Percentiles rank a stretch among this genome's conserved stretches.
These are phyloP conservation scores for Torymus texanus DNA, from an alignment of 2,888 invertebrate genomes.

Conservation along the genomic window DNA sequence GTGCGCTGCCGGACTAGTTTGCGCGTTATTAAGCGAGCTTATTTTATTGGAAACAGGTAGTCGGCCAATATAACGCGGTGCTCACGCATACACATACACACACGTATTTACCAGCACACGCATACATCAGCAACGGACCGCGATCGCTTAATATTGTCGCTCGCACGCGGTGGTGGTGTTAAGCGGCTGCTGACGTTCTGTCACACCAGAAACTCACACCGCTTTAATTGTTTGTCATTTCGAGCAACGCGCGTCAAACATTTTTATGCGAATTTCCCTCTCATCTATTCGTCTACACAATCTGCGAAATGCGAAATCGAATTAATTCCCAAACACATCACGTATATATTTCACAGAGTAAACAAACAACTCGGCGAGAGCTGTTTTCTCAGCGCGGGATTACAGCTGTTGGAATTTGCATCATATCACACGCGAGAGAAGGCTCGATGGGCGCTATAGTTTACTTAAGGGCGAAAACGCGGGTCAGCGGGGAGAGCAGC, in stretches of 20 bases:
- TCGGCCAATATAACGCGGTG: conserved; percentile 53
- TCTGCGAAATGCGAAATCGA: no score
- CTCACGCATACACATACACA: conserved; percentile 31
- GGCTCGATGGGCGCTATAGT: conserved; percentile 23
- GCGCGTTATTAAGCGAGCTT: conserved; percentile 63
- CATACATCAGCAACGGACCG: background rate
- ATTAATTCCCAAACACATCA: no score
- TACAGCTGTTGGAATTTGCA: no score
- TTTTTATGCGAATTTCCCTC: conserved; percentile 3
- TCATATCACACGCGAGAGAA: background rate
- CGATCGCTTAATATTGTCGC: conserved; percentile 58
- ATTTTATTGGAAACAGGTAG: conserved; percentile 65
- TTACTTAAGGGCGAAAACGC: conserved; percentile 26
- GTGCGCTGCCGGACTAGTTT: conserved; percentile 58
- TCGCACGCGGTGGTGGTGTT: conserved; percentile 18
- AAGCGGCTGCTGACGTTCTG: conserved; percentile 48
- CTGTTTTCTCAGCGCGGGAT: conserved; percentile 8
- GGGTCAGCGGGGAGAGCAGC: no score
- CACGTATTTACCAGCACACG: conserved; percentile 16
- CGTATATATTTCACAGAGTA: no score
- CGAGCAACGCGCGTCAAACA: conserved; percentile 31
- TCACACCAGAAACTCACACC: conserved; percentile 21
- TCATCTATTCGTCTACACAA: no score
- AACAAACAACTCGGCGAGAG: background rate
- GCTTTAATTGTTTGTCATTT: conserved; percentile 30